These are phyloP conservation scores for Rhagoletis pomonella DNA, from an alignment of 1,140 invertebrate genomes.

Conservation along the genomic window DNA sequence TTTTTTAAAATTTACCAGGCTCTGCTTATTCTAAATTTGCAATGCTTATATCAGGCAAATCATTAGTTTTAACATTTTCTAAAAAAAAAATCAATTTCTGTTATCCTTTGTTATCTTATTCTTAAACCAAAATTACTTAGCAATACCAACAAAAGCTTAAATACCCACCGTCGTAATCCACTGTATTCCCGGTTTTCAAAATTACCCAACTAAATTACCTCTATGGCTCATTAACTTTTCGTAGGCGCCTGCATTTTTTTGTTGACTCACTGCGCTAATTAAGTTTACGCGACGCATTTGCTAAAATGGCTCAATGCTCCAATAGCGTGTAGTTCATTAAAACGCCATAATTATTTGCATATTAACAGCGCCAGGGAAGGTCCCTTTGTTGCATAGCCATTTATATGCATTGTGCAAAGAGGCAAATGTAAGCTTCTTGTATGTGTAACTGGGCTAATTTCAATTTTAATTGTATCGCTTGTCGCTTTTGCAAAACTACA, in stretches of 20 bases:
- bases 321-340: slow-evolving; percentile 20
- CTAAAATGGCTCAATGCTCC: slow-evolving; percentile 20
- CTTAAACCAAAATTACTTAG: too few relatives aligned
- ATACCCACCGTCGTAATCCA: not conserved
- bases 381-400: not conserved
- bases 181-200: not conserved
- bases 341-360: slow-evolving; percentile 21
- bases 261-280: slow-evolving; percentile 41
- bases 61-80: too few relatives aligned
- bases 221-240: slow-evolving; percentile 12
- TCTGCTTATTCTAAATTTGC: too few relatives aligned
- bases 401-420: slow-evolving; percentile 16
- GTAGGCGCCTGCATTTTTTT: slow-evolving; percentile 45
- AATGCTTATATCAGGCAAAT: too few relatives aligned
- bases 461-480: slow-evolving; percentile 11
- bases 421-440: not conserved
- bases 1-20: too few relatives aligned
- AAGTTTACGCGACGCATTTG: slow-evolving; percentile 30
- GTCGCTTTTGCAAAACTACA: slow-evolving; percentile 23
- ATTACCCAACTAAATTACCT: not conserved
- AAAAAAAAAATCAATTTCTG: too few relatives aligned
- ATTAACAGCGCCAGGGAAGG: not conserved
- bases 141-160: not conserved
- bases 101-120: too few relatives aligned
- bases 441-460: slow-evolving; percentile 28